A percentile compares a stretch with the other conserved stretches of the same genome.
These are phyloP conservation scores for Drosophila gunungcola DNA, from an alignment of 1,140 invertebrate genomes.

Conservation along the genomic window DNA sequence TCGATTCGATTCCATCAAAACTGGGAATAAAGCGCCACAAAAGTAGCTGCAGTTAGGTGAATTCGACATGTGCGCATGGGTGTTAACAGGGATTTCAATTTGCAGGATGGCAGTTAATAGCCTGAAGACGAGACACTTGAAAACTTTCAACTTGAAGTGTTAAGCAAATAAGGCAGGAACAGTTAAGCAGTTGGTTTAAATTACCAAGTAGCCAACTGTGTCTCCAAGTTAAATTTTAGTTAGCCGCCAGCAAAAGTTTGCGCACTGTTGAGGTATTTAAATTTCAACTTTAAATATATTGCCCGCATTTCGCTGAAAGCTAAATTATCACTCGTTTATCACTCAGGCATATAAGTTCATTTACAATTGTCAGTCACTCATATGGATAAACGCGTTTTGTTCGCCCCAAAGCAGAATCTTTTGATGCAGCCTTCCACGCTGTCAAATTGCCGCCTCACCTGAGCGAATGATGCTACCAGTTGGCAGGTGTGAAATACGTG, in stretches of 20 bases:
- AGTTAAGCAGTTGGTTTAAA: constrained; percentile 7
- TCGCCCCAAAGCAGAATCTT: constrained; percentile 31
- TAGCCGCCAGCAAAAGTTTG: not conserved
- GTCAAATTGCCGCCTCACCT: not conserved
- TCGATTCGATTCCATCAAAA: constrained; percentile 30
- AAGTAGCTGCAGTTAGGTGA: constrained; percentile 24
- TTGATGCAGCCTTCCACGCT: not conserved
- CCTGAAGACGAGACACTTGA: constrained; percentile 48
- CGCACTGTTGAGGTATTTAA: too few relatives aligned
- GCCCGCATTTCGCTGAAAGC: not conserved
- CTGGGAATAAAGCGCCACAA: constrained; percentile 35
- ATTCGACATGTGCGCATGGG: constrained; percentile 3
- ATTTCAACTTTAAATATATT: not conserved
- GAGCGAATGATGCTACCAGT: constrained; percentile 13
- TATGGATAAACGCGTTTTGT: constrained; percentile 52
- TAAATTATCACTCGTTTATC: constrained; percentile 27
- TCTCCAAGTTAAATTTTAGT: not conserved
- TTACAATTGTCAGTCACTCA: constrained; percentile 50
- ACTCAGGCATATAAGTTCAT: constrained; percentile 19
- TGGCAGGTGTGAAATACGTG: constrained; percentile 70
- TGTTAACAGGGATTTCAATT: constrained; percentile 34
- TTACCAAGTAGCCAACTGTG: not conserved
- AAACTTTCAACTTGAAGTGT: constrained; percentile 48
- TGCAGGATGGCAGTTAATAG: constrained; percentile 40
- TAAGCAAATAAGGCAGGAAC: constrained; percentile 42